Evolutionary conservation across 2,797 vertebrate species (phyloP).

Genomic region (Helarctos malayanus): DNA sequence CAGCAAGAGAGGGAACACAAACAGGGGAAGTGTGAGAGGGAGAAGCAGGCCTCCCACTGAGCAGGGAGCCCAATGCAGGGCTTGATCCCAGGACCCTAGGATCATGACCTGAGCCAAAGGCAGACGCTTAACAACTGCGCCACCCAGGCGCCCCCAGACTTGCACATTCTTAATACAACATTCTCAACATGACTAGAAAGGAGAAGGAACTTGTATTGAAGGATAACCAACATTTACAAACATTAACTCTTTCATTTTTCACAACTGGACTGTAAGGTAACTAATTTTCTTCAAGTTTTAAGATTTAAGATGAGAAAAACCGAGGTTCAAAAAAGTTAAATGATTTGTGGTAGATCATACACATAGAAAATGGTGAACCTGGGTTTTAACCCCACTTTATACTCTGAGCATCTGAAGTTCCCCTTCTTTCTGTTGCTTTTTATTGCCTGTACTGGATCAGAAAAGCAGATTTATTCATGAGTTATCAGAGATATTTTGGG

Average conservation of each 20-base stretch:
- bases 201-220: background rate
- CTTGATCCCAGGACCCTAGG: too few species aligned
- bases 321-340: background rate
- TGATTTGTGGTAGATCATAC: background rate
- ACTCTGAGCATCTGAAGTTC: background rate
- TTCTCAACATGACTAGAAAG: background rate
- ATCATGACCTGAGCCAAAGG: too few species aligned
- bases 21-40: too few species aligned
- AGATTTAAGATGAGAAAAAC: conserved; percentile 31
- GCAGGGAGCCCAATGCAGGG: too few species aligned
- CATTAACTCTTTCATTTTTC: background rate
- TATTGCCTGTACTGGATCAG: background rate
- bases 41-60: too few species aligned
- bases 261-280: background rate
- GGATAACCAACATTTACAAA: background rate
- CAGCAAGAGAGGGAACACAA: too few species aligned
- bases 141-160: too few species aligned
- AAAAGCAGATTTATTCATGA: conserved; percentile 64
- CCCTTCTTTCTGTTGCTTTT: background rate
- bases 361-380: background rate
- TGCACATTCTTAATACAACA: too few species aligned
- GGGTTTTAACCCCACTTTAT: background rate
- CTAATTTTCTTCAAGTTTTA: background rate
- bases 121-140: too few species aligned
- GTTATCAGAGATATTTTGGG: conserved; percentile 64